phyloP scores from a whole-genome alignment of 2,888 invertebrate genomes.

The Elysia crispata region DNA sequence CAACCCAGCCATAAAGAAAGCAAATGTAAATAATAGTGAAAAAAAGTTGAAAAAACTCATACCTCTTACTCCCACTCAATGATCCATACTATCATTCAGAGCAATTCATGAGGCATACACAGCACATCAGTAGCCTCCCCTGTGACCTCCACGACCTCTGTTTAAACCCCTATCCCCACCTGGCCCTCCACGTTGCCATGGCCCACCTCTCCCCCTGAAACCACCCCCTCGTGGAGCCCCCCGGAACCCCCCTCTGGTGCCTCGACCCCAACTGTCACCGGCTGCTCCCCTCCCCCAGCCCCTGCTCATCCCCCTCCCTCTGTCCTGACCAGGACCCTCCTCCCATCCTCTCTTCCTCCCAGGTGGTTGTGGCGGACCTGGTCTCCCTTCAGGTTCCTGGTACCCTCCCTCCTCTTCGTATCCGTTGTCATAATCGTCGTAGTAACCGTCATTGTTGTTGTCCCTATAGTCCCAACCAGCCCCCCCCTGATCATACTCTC shows the following conservation, averaged over 20 bases:
- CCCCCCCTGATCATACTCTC: neutral
- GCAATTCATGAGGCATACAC: no score
- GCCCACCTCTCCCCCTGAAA: no score
- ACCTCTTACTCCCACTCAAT: no score
- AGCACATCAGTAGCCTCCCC: no score
- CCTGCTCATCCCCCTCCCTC: slow-evolving; percentile 48
- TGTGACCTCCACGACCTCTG: no score
- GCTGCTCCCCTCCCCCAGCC: slow-evolving; percentile 39
- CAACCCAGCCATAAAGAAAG: no score
- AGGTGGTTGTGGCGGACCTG: neutral
- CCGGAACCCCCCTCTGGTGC: slow-evolving; percentile 39
- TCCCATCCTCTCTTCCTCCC: slow-evolving; percentile 47
- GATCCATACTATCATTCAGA: no score
- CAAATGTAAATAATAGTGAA: no score
- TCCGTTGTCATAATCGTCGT: slow-evolving; percentile 12
- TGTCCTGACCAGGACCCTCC: slow-evolving; percentile 49
- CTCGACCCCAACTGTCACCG: slow-evolving; percentile 9
- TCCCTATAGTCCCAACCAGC: slow-evolving; percentile 14
- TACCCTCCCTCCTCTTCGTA: slow-evolving; percentile 23
- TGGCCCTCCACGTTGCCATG: no score
- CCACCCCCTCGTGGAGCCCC: neutral
- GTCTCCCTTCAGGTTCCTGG: slow-evolving; percentile 34
- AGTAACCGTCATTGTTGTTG: slow-evolving; percentile 12
- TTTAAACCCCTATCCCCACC: no score
- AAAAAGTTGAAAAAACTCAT: no score